Conservation (phyloP, 2,113 vertebrate species). For the Acrocephalus kingi region DNA sequence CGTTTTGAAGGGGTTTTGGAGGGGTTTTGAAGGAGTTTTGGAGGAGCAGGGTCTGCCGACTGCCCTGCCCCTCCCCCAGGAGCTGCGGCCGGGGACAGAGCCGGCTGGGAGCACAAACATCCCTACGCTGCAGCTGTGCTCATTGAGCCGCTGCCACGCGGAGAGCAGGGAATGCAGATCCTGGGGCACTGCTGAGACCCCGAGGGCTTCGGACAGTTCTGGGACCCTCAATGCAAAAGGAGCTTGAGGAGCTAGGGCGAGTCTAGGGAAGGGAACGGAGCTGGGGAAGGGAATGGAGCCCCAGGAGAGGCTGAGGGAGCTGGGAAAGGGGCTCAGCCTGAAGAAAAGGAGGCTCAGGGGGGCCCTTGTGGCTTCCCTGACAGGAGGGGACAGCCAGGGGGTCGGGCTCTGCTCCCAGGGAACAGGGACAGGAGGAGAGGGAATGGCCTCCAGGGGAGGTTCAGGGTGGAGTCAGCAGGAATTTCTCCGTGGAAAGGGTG, state of each 20-base stretch:
- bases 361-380: too few relatives aligned
- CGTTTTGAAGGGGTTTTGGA: too few relatives aligned
- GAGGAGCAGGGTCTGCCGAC: background rate
- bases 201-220: background rate
- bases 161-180: background rate
- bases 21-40: background rate
- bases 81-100: background rate
- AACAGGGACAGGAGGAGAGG: background rate
- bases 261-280: background rate
- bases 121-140: fast-evolving
- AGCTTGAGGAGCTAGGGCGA: background rate
- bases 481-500: background rate
- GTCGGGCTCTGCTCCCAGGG: too few relatives aligned
- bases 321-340: background rate
- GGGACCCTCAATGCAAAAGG: fast-evolving
- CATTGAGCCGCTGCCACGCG: background rate
- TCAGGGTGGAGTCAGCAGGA: background rate
- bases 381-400: too few relatives aligned
- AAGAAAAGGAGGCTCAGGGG: too few relatives aligned
- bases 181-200: background rate
- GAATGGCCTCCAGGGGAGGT: background rate
- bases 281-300: background rate
- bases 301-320: background rate
- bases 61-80: background rate
- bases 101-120: fast-evolving